Evolutionary conservation across 2,888 invertebrate species (phyloP).

Genomic region (Minunthozetes semirufus): DNA sequence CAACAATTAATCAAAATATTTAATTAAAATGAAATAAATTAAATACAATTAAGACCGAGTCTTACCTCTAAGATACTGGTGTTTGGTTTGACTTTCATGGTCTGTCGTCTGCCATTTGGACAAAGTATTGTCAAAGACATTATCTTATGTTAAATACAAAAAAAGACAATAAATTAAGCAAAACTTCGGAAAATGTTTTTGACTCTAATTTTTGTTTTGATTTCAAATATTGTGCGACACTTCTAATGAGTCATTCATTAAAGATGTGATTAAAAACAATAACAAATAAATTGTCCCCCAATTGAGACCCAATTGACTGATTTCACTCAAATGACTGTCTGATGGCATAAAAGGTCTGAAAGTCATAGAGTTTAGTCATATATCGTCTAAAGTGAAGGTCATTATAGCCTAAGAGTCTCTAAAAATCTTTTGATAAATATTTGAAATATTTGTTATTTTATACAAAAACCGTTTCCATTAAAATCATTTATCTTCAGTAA

Average conservation of each 20-base stretch:
- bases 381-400: too few relatives aligned
- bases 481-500: neutral
- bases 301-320: too few relatives aligned
- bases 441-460: neutral
- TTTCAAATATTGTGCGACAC: too few relatives aligned
- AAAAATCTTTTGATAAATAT: neutral
- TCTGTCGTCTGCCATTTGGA: constrained; percentile 27
- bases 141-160: neutral
- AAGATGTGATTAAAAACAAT: too few relatives aligned
- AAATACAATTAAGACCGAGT: neutral
- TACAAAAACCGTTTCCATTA: neutral
- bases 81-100: constrained; percentile 30
- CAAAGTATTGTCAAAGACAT: constrained; percentile 34
- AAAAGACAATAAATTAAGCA: neutral
- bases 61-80: constrained; percentile 33
- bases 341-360: too few relatives aligned
- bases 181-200: too few relatives aligned
- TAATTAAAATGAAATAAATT: neutral
- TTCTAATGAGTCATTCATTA: too few relatives aligned
- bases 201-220: too few relatives aligned
- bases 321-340: too few relatives aligned
- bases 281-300: too few relatives aligned
- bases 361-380: too few relatives aligned
- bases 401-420: neutral
- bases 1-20: too few relatives aligned